Conservation (phyloP, 2,113 vertebrate genomes). For the Crypturellus undulatus region DNA sequence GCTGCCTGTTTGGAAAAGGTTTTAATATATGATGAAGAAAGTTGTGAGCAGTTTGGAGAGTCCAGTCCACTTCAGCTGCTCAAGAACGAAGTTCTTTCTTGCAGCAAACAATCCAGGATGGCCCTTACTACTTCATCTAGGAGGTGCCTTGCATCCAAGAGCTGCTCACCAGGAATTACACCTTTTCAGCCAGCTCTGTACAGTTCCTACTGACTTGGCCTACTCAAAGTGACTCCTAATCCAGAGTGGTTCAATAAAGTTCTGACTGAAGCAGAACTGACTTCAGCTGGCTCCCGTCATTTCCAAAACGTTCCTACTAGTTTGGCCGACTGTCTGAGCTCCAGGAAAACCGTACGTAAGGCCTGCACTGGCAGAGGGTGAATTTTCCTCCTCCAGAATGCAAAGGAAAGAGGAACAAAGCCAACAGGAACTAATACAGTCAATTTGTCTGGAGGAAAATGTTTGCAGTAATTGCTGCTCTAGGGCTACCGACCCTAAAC, state of each 20-base stretch:
- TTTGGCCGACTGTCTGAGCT: slow-evolving; percentile 26
- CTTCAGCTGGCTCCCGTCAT: slow-evolving; percentile 8
- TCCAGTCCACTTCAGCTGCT: not conserved
- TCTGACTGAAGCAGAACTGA: slow-evolving; percentile 48
- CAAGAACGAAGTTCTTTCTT: not conserved
- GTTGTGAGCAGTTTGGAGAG: not conserved
- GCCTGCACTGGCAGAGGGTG: slow-evolving; percentile 4
- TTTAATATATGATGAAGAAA: not conserved
- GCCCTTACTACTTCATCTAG: not conserved
- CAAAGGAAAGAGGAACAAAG: slow-evolving; percentile 20
- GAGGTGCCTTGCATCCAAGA: slow-evolving; percentile 13
- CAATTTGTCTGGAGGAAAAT: slow-evolving; percentile 3
- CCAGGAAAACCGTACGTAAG: slow-evolving; percentile 30
- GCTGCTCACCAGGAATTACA: slow-evolving; percentile 32
- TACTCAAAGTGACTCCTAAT: slow-evolving; percentile 21
- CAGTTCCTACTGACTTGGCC: slow-evolving; percentile 23
- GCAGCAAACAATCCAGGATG: not conserved
- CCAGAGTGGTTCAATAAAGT: not conserved
- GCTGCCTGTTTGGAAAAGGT: not conserved
- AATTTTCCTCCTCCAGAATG: slow-evolving; percentile 27
- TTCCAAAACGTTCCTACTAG: slow-evolving; percentile 51
- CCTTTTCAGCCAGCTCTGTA: slow-evolving; percentile 34
- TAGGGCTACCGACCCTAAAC: not conserved
- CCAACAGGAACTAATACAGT: slow-evolving; percentile 17
- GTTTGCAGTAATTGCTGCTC: not conserved